Base-by-base conservation (phyloP, 2,888 invertebrate genomes). In the Drosophila melanosoma region DNA sequence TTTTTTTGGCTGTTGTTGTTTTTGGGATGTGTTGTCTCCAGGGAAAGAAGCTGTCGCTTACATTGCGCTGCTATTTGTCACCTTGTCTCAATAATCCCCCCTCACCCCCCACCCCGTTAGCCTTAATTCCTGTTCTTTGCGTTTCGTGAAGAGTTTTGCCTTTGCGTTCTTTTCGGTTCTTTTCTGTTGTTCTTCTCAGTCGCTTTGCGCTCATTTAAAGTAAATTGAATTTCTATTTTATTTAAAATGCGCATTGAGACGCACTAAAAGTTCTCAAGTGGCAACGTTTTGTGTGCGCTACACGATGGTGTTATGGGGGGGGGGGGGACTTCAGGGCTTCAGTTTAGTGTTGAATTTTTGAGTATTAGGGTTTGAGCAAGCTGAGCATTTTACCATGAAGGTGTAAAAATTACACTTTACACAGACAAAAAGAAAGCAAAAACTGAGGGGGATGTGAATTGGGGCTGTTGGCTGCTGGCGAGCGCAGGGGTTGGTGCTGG, bases 171-270 rank as follows among this genome's bases (percentile, higher is more conserved):
- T 29, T 29, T 29, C 1, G 29, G 29, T 6, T 29, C 29, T 29
- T 4, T 29, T 26, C 33, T 35, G 54, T 32, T 60, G 56, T 29
- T 54, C 42, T 49, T 64, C 63, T 68, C 61, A 65, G 72, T 77
- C 74, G 60, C 76, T 69, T 65, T 65, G 64, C 89, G 84, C 89
- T 86, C 88, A 83, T 90, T 87, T 90, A 78, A 89, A 82, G 85
- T 77, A 87, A 90, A 87, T 87, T 87, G 89, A 87, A 87, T 89
- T 90, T 90, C 90, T 87, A 87, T 90, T 90, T 87, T 90, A 87
- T 87, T 90, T 89, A 80, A 87, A 89, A 87, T 90, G 86, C 90
- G 89, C 89, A 86, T 90, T 86, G 86, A 86, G 89, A 88, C 88
- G 90, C 88, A 88, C 90, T 86, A 86, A 90, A 86, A 86, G 89